phyloP scores from a whole-genome alignment of 2,797 vertebrate species.

The Dicrostonyx torquatus region DNA sequence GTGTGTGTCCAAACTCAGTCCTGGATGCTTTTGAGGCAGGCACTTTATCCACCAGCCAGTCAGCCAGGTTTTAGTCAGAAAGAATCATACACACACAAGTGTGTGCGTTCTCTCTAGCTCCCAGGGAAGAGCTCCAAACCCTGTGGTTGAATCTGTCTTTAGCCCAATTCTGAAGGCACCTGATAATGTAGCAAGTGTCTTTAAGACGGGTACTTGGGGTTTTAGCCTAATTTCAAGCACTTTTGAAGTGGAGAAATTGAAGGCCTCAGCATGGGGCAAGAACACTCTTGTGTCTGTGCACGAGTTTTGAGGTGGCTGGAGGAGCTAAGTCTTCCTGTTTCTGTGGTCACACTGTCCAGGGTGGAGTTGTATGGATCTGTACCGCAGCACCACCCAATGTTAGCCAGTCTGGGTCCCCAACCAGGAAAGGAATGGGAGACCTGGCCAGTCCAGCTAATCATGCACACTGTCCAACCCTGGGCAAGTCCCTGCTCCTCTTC shows the following conservation, averaged over 20 bases:
- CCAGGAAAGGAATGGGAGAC: neutral
- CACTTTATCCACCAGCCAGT: neutral
- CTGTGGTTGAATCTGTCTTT: neutral
- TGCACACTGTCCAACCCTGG: neutral
- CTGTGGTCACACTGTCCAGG: neutral
- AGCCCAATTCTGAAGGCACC: neutral
- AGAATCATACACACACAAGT: neutral
- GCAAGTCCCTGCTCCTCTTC: neutral
- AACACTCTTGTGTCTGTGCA: neutral
- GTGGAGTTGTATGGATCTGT: neutral
- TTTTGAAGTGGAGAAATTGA: slow-evolving; percentile 41
- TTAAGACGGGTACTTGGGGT: neutral
- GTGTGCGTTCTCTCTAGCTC: neutral
- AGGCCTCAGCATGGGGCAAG: slow-evolving; percentile 4
- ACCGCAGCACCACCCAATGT: neutral
- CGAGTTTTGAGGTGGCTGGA: neutral
- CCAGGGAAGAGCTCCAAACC: neutral
- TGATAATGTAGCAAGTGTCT: neutral
- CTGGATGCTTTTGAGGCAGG: neutral
- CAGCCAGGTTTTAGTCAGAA: slow-evolving; percentile 41
- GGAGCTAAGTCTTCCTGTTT: neutral
- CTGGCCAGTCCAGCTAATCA: neutral
- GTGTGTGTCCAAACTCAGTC: neutral
- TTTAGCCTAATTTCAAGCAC: neutral
- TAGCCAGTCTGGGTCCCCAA: neutral